Conservation (phyloP, 1,140 invertebrate species). For the Tribolium castaneum region DNA sequence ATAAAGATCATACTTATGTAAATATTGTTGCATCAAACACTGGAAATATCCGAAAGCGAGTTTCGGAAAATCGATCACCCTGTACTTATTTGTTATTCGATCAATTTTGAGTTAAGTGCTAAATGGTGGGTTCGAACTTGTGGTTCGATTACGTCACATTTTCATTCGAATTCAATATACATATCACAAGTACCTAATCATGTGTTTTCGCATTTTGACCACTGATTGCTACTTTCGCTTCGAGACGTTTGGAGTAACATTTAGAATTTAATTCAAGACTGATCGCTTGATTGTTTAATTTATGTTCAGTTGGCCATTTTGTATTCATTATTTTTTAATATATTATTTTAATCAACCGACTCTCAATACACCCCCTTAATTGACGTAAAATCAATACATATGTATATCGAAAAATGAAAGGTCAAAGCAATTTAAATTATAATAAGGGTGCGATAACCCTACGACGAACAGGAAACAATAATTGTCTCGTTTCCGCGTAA, state of each 20-base stretch:
- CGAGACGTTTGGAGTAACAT: neutral
- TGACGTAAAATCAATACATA: constrained; percentile 4
- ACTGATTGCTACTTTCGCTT: neutral
- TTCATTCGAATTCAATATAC: neutral
- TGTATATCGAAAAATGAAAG: neutral
- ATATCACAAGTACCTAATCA: neutral
- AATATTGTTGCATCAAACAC: constrained; percentile 34
- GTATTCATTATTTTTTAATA: constrained; percentile 9
- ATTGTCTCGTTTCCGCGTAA: too few relatives aligned
- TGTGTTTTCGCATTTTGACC: neutral
- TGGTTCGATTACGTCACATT: neutral
- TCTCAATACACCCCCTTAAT: neutral
- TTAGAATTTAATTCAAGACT: constrained; percentile 19
- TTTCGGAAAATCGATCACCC: neutral
- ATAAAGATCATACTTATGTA: constrained; percentile 37
- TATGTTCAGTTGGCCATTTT: constrained; percentile 28
- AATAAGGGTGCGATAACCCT: neutral
- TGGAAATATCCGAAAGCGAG: neutral
- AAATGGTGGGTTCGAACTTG: constrained; percentile 27
- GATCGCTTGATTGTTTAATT: constrained; percentile 13
- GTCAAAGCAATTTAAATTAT: neutral
- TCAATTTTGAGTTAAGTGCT: neutral
- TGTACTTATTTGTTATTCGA: neutral
- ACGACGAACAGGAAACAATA: too few relatives aligned
- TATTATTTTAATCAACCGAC: constrained; percentile 6